Conservation (phyloP, 2,113 vertebrate species). For the Aphelocoma coerulescens region DNA sequence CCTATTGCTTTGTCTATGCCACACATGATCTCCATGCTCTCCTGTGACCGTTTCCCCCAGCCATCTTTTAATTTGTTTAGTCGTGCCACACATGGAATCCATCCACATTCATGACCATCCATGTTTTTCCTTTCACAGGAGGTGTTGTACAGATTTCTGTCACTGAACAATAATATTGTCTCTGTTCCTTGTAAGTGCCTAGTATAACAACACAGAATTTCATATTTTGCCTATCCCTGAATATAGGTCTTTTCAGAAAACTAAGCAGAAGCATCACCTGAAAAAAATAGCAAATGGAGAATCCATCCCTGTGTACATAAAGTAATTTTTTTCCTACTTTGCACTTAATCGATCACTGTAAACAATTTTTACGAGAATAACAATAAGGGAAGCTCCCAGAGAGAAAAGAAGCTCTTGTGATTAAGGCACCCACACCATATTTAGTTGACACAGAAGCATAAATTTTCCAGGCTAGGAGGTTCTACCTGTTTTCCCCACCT, state of each 20-base stretch:
- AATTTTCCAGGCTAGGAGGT: neutral
- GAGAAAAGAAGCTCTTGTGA: neutral
- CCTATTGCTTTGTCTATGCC: neutral
- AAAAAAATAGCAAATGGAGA: neutral
- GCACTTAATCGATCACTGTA: neutral
- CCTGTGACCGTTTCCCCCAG: neutral
- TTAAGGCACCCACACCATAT: neutral
- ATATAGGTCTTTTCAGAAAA: neutral
- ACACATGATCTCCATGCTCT: neutral
- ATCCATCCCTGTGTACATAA: neutral
- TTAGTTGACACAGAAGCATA: neutral
- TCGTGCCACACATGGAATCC: neutral
- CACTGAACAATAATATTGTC: neutral
- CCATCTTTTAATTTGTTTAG: neutral
- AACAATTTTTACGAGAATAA: neutral
- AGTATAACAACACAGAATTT: neutral
- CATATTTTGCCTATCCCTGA: neutral
- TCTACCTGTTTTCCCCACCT: neutral
- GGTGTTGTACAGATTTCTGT: neutral
- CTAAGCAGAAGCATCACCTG: neutral
- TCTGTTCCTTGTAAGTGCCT: neutral
- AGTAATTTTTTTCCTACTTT: neutral
- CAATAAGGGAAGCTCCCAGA: neutral
- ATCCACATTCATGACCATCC: rapidly evolving
- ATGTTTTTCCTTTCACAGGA: neutral